Conservation (phyloP, 2,113 vertebrate genomes). For the Delphinus delphis region DNA sequence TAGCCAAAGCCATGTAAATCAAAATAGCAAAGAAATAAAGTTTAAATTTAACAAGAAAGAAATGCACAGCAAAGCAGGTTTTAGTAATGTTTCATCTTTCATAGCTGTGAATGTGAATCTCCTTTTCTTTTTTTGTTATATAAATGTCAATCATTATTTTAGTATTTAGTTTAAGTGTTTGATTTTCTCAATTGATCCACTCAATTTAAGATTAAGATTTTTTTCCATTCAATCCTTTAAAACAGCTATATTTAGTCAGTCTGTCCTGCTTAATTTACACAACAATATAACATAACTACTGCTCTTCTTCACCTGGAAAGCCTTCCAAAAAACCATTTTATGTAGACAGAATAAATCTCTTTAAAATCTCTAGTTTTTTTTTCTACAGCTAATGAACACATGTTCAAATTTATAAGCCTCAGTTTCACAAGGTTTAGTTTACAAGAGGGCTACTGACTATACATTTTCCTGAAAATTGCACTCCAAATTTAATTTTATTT, state of each 20-base stretch:
- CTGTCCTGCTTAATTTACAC: slow-evolving; percentile 1
- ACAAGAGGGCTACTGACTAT: background rate
- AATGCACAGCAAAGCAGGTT: background rate
- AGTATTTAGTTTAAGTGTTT: background rate
- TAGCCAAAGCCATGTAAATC: background rate
- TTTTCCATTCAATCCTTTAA: slow-evolving; percentile 1
- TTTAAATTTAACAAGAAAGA: slow-evolving; percentile 16
- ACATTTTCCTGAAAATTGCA: slow-evolving; percentile 10
- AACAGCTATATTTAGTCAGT: background rate
- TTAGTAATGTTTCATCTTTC: slow-evolving; percentile 8
- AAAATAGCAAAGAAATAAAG: slow-evolving; percentile 12
- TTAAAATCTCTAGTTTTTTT: background rate
- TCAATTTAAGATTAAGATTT: background rate
- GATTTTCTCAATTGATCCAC: background rate
- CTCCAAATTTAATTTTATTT: slow-evolving; percentile 34
- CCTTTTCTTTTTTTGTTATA: background rate
- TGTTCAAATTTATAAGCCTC: background rate
- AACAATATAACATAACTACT: background rate
- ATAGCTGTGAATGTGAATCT: background rate
- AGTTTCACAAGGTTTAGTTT: slow-evolving; percentile 29
- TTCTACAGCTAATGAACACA: background rate
- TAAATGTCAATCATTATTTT: background rate
- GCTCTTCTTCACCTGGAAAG: background rate
- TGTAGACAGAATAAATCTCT: background rate
- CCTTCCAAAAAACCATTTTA: slow-evolving; percentile 12